phyloP scores from a whole-genome alignment of 2,797 vertebrate genomes.

The Clarias platycephalus region DNA sequence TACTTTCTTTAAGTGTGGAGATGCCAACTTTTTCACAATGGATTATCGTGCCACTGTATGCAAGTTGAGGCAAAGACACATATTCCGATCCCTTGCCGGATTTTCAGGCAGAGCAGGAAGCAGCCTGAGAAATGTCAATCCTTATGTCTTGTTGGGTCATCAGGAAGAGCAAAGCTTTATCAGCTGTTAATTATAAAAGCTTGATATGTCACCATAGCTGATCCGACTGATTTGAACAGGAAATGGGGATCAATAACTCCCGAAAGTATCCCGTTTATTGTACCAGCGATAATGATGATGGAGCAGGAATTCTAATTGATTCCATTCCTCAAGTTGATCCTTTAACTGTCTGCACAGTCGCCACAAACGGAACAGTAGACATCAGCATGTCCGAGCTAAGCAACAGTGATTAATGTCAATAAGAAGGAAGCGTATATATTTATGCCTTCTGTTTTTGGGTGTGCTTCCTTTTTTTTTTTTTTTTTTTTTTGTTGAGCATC shows the following conservation, averaged over 20 bases:
- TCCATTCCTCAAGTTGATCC: constrained; percentile 6
- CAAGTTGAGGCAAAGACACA: background rate
- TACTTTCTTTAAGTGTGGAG: too few relatives aligned
- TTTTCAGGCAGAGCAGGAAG: background rate
- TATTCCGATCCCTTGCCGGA: background rate
- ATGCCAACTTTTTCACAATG: too few relatives aligned
- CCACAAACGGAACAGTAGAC: background rate
- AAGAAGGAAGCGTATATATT: constrained; percentile 43
- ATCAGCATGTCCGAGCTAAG: constrained; percentile 4
- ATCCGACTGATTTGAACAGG: background rate
- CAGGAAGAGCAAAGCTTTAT: background rate
- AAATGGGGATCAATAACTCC: background rate
- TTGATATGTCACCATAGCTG: background rate
- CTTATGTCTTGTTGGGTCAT: background rate
- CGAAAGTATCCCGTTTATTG: background rate
- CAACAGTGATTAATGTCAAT: constrained; percentile 37
- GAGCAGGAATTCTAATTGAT: background rate
- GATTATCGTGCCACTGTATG: background rate
- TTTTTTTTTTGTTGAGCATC: constrained; percentile 11
- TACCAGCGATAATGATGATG: background rate
- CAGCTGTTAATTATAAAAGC: constrained; percentile 5
- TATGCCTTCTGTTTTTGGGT: background rate
- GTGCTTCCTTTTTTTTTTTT: constrained; percentile 35
- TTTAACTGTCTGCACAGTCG: background rate
- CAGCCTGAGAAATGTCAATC: background rate